Evolutionary conservation across 2,888 invertebrate species (phyloP), one percentile per base, ranked within the genome.

Genomic region (Ptilodon capucinus): DNA sequence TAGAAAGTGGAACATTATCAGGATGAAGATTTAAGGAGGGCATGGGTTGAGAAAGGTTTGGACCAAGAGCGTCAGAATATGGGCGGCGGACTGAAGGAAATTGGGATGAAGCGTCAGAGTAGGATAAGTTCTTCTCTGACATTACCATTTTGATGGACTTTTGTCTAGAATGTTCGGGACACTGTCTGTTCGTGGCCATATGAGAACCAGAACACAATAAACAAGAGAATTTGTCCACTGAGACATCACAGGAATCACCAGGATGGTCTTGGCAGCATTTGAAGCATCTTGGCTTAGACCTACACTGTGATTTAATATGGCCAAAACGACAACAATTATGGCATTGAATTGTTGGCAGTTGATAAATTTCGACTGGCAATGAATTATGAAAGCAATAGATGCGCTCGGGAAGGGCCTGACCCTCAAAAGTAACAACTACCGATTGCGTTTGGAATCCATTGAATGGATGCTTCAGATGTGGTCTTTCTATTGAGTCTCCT

Each of bases 371-470:
- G 4, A 28, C 28, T 11, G 28, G 28, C 9, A n/a, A 9, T 28
- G 28, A 28, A 9, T 28, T 11, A 28, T 11, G 9, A 9, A 7
- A 11, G 54, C 55, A 53, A 51, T 46, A 39, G 11, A 11, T 16
- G 3, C 36, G 4, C 17, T 36, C 17, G 4, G 36, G 36, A 17
- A 36, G 36, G 13, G 14, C 14, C 16, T 36, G 36, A 14, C 36
- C 36, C 8, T 36, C 36, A 16, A 36, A 36, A 4, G 36, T 36
- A 5, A 36, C 14, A 4, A 36, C 36, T 9, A 36, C 36, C n/a
- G 36, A n/a, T 16, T 4, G 36, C n/a, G 17, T 13, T 36, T 14
- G 36, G 36, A 9, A 16, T 14, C 36, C 36, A 36, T 16, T 36
- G 14, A 5, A 16, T 14, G 4, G 4, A 5, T 3, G 14, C 36